These are phyloP conservation scores for Parnassius apollo DNA, from an alignment of 2,888 invertebrate species.

Conservation along the genomic window DNA sequence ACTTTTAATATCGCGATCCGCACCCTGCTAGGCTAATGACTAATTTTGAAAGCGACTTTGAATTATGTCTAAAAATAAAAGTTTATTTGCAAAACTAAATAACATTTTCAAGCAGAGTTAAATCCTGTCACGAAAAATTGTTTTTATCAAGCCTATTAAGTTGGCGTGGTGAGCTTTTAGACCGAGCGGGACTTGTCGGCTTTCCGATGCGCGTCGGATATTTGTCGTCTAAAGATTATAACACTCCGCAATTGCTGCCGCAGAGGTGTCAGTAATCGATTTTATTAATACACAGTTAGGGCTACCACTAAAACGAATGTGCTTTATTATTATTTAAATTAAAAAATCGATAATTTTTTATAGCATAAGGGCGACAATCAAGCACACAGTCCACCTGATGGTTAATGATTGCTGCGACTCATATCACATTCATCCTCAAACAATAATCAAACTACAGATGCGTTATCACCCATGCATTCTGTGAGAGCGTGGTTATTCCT, in stretches of 20 bases:
- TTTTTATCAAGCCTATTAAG: slow-evolving; percentile 26
- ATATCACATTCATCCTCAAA: too few relatives aligned
- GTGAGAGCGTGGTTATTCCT: too few relatives aligned
- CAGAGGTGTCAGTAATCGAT: slow-evolving; percentile 9
- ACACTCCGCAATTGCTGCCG: slow-evolving; percentile 4
- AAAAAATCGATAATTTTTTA: too few relatives aligned
- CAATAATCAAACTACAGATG: too few relatives aligned
- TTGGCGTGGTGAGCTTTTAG: slow-evolving; percentile 18
- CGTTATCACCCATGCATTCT: too few relatives aligned
- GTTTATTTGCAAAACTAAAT: slow-evolving; percentile 19
- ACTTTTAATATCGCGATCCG: too few relatives aligned
- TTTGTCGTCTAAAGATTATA: slow-evolving; percentile 16
- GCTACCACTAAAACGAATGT: too few relatives aligned
- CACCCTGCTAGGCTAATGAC: too few relatives aligned
- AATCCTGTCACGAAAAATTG: slow-evolving; percentile 19
- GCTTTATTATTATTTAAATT: too few relatives aligned
- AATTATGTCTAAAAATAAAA: slow-evolving; percentile 15
- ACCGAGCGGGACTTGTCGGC: slow-evolving; percentile 19
- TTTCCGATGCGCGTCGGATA: slow-evolving; percentile 29
- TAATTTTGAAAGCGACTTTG: not conserved
- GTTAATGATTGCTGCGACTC: too few relatives aligned
- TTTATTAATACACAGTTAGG: slow-evolving; percentile 3
- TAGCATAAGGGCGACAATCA: too few relatives aligned
- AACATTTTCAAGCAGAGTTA: slow-evolving; percentile 18
- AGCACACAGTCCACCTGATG: too few relatives aligned